A percentile compares a stretch with the other conserved stretches of the same genome.
phyloP scores from a whole-genome alignment of 2,888 invertebrate genomes.

The Macrosoma leucophasiata region DNA sequence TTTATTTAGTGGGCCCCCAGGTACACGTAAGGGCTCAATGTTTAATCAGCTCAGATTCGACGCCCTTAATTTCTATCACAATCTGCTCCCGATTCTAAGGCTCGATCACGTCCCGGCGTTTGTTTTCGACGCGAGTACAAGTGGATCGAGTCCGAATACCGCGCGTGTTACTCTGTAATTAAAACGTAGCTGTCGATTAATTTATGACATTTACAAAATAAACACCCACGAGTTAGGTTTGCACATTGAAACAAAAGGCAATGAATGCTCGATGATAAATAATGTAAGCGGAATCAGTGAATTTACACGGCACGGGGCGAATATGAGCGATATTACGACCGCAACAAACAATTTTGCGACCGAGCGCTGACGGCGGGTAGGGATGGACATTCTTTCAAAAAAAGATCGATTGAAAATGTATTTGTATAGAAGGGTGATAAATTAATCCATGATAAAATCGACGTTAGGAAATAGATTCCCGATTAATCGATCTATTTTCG shows the following conservation, averaged over 20 bases:
- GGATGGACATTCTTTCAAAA: too few relatives aligned
- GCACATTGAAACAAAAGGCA: slow-evolving; percentile 27
- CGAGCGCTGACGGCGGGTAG: slow-evolving; percentile 27
- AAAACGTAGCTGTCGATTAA: slow-evolving; percentile 6
- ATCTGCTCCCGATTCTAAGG: slow-evolving; percentile 40
- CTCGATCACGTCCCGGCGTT: slow-evolving; percentile 46
- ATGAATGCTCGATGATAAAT: slow-evolving; percentile 38
- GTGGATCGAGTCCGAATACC: slow-evolving; percentile 22
- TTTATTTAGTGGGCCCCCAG: slow-evolving; percentile 65
- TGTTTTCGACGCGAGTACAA: slow-evolving; percentile 25
- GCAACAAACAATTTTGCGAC: slow-evolving; percentile 55
- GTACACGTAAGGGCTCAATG: slow-evolving; percentile 59
- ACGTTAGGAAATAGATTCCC: too few relatives aligned
- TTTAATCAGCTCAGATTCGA: slow-evolving; percentile 68
- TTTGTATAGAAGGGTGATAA: too few relatives aligned
- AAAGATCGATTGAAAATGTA: too few relatives aligned
- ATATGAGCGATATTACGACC: slow-evolving; percentile 50
- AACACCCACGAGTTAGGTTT: slow-evolving; percentile 9
- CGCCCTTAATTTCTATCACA: slow-evolving; percentile 55
- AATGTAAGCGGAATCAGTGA: slow-evolving; percentile 41
- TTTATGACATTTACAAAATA: slow-evolving; percentile 5
- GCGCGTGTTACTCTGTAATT: too few relatives aligned
- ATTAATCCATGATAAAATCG: too few relatives aligned
- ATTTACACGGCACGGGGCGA: slow-evolving; percentile 40
- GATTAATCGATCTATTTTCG: too few relatives aligned